Percentiles rank a stretch among this genome's conserved stretches.
Evolutionary conservation across 2,113 vertebrate species (phyloP).

Genomic region (Malurus cyaneus): DNA sequence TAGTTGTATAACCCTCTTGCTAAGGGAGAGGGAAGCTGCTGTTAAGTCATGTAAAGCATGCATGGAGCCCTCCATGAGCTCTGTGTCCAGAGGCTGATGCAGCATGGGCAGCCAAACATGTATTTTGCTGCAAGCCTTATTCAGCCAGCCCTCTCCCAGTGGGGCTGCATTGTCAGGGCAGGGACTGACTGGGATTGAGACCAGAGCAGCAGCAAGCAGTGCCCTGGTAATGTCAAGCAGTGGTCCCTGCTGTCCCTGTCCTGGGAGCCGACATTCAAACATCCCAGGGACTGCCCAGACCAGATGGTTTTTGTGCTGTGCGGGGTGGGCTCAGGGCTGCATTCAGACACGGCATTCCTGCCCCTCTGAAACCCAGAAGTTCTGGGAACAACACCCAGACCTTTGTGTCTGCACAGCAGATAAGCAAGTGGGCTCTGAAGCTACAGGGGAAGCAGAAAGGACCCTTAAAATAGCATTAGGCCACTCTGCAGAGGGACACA

Average conservation of each 20-base stretch:
- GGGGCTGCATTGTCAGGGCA: neutral
- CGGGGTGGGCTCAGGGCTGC: rapidly evolving
- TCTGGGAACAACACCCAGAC: neutral
- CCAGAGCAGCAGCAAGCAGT: neutral
- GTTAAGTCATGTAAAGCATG: neutral
- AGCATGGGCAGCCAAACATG: neutral
- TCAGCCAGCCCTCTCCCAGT: neutral
- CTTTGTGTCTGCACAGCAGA: neutral
- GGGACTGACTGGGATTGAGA: neutral
- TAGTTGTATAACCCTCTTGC: neutral
- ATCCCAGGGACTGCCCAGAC: rapidly evolving
- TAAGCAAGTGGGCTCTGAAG: neutral
- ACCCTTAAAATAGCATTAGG: neutral
- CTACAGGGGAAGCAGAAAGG: neutral
- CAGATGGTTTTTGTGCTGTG: rapidly evolving
- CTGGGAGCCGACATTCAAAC: rapidly evolving
- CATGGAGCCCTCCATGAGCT: neutral
- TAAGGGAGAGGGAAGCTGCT: neutral
- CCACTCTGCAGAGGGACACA: neutral
- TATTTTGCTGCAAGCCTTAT: neutral
- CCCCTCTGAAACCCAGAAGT: rapidly evolving
- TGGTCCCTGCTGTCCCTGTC: neutral
- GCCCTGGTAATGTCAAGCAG: neutral
- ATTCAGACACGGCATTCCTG: neutral
- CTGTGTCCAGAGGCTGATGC: neutral